Percentiles rank a stretch among this genome's conserved stretches.
These are phyloP conservation scores for Parapristionchus giblindavisi DNA, from an alignment of 2,888 invertebrate genomes.

Conservation along the genomic window DNA sequence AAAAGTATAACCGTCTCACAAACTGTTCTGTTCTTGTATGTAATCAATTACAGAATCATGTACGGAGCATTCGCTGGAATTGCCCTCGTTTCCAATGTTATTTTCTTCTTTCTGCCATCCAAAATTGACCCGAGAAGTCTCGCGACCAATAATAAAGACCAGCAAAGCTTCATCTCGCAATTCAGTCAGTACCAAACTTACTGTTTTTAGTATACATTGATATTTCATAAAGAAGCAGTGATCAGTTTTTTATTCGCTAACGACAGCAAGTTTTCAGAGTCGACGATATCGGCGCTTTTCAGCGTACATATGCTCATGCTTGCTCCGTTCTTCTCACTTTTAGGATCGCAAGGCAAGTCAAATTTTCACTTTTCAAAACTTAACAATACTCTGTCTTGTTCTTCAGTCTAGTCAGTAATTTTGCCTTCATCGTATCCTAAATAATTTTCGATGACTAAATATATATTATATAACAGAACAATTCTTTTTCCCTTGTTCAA, in stretches of 20 bases:
- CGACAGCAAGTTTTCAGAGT: slow-evolving; percentile 4
- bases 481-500: background rate
- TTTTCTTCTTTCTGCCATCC: slow-evolving; percentile 33
- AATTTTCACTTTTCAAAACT: background rate
- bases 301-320: slow-evolving; percentile 23
- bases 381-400: background rate
- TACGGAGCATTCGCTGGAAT: slow-evolving; percentile 29
- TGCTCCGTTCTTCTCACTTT: slow-evolving; percentile 23
- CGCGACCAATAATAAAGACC: background rate
- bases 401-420: background rate
- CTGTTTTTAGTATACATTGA: background rate
- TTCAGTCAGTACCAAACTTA: background rate
- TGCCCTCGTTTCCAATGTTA: slow-evolving; percentile 26
- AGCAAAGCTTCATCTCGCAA: slow-evolving; percentile 24
- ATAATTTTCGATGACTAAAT: background rate
- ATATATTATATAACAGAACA: background rate
- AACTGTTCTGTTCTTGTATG: background rate
- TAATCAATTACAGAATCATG: slow-evolving; percentile 7
- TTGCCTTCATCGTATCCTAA: background rate
- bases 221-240: background rate
- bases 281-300: background rate
- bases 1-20: no score
- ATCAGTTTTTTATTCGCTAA: background rate
- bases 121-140: slow-evolving; percentile 32
- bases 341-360: slow-evolving; percentile 31